Evolutionary conservation across 2,888 invertebrate genomes (phyloP).

Genomic region (Drosophila acutilabella): DNA sequence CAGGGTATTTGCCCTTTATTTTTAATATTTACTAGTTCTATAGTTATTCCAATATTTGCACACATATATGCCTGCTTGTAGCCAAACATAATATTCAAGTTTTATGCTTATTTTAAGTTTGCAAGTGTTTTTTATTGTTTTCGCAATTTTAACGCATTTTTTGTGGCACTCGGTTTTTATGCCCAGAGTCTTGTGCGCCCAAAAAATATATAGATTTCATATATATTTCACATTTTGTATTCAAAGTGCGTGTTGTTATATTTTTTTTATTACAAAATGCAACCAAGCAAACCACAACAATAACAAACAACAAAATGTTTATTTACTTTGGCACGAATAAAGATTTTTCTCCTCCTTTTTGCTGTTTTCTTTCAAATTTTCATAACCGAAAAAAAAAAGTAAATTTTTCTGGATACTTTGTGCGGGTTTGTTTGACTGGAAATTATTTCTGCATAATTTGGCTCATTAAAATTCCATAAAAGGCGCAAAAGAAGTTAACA

Average conservation of each 20-base stretch:
- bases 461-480: slow-evolving; percentile 74
- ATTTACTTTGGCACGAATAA: slow-evolving; percentile 45
- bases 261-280: slow-evolving; percentile 64
- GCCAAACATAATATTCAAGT: slow-evolving; percentile 15
- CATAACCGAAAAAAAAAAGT: slow-evolving; percentile 1
- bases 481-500: slow-evolving; percentile 31
- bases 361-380: slow-evolving; percentile 17
- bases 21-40: not conserved
- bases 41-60: not conserved
- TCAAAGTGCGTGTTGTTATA: slow-evolving; percentile 54
- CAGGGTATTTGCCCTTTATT: not conserved
- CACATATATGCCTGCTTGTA: slow-evolving; percentile 7
- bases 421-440: slow-evolving; percentile 35
- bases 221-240: slow-evolving; percentile 54
- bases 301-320: slow-evolving; percentile 39
- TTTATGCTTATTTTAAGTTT: slow-evolving; percentile 20
- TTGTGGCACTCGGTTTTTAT: slow-evolving; percentile 48
- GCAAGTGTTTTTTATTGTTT: slow-evolving; percentile 39
- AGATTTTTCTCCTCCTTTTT: slow-evolving; percentile 14
- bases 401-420: slow-evolving; percentile 12
- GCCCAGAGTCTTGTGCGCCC: slow-evolving; percentile 17
- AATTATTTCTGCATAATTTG: slow-evolving; percentile 63
- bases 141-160: slow-evolving; percentile 25
- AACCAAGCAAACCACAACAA: slow-evolving; percentile 44
- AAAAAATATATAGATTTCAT: slow-evolving; percentile 2